phyloP scores from a whole-genome alignment of 2,888 invertebrate species.

The Napeogenes sylphis region DNA sequence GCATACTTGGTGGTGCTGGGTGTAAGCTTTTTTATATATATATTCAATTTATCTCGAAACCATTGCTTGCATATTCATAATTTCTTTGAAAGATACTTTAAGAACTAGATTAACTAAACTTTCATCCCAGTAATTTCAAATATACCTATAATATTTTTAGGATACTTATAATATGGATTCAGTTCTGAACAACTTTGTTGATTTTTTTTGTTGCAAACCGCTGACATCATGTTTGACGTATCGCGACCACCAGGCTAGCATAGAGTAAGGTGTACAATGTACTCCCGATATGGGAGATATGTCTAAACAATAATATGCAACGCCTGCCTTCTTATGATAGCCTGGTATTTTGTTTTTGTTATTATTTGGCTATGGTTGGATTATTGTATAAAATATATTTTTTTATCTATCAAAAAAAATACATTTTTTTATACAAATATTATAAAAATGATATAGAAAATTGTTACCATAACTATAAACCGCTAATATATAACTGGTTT shows the following conservation, averaged over 20 bases:
- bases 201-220: constrained; percentile 38
- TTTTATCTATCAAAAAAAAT: background rate
- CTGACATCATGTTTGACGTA: constrained; percentile 57
- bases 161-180: too few relatives aligned
- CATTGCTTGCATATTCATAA: too few relatives aligned
- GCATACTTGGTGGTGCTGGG: background rate
- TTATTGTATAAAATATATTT: background rate
- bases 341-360: constrained; percentile 36
- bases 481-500: background rate
- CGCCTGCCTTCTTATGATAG: constrained; percentile 44
- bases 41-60: too few relatives aligned
- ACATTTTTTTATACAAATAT: background rate
- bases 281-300: constrained; percentile 52
- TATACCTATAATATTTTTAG: too few relatives aligned
- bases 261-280: constrained; percentile 44
- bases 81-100: too few relatives aligned
- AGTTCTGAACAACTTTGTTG: background rate
- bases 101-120: too few relatives aligned
- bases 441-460: background rate
- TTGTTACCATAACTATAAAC: background rate
- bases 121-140: too few relatives aligned
- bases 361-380: background rate
- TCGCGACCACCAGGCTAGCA: constrained; percentile 65
- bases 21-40: too few relatives aligned
- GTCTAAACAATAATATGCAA: constrained; percentile 50